Evolutionary conservation across 2,888 invertebrate genomes (phyloP), one percentile per base, ranked within the genome.

Genomic region (Sylvicola fuscatus): DNA sequence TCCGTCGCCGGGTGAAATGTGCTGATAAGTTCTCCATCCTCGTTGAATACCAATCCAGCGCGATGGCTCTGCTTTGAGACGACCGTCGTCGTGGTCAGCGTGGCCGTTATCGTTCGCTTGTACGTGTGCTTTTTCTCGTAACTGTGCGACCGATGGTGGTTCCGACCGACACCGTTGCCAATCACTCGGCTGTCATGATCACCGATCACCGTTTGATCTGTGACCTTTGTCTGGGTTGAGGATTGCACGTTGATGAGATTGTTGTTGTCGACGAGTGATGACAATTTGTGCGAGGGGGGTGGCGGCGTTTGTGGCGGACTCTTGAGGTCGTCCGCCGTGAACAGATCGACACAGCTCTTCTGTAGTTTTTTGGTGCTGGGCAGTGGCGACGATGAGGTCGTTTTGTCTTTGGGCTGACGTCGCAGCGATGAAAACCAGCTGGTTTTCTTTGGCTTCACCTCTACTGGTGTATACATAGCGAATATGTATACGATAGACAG

Each of bases 381-480:
- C 11, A 13, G 12, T 14, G 15, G 10, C 8, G 15, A 8, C 12
- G 21, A 17, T 12, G 12, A 8, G 11, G 45, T 42, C 43, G 48
- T 51, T 44, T 53, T 58, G 34, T 43, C 47, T 44, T 58, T 59
- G 8, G 56, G 53, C 43, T 56, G 60, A 4, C 81, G 69, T 47
- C 79, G 70, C 51, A 82, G 54, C 42, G 82, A 82, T 43, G 75
- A 77, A 58, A 82, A 82, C 82, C 82, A 83, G 56, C 74, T 78
- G 45, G 74, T 69, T 40, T 79, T 72, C 45, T 73, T 73, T 46
- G 72, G 71, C 43, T 72, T 70, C 46, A 72, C 67, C 53, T 72
- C 71, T 45, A 70, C 64, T 46, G 66, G 40, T 35, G 54, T 44
- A 31, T 26, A 34, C 37, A 38, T 38, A 14, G 21, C 21, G 21